phyloP scores from a whole-genome alignment of 2,113 vertebrate genomes.

The Holacanthus passer region DNA sequence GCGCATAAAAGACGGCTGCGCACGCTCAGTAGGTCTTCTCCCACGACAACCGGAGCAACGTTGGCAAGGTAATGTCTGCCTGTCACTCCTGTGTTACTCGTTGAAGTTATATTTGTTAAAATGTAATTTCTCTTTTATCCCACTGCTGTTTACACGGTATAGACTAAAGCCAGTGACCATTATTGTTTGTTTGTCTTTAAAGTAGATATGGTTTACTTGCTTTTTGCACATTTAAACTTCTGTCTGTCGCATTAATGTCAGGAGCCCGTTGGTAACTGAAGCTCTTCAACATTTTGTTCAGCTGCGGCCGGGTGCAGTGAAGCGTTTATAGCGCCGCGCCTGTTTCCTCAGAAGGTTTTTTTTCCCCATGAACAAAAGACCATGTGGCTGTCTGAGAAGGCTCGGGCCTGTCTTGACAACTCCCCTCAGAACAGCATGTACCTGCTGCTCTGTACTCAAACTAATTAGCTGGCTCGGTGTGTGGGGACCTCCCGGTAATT shows the following conservation, averaged over 20 bases:
- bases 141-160: rapidly evolving
- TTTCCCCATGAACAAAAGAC: slow-evolving; percentile 55
- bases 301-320: background rate
- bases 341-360: background rate
- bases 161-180: rapidly evolving
- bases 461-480: background rate
- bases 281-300: background rate
- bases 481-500: background rate
- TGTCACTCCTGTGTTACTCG: too few relatives aligned
- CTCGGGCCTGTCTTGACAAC: background rate
- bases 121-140: rapidly evolving
- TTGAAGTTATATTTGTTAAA: rapidly evolving
- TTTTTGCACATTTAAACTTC: background rate
- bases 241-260: rapidly evolving
- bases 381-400: slow-evolving; percentile 47
- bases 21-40: slow-evolving; percentile 19
- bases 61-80: slow-evolving; percentile 2
- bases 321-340: background rate
- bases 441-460: too few relatives aligned
- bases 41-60: slow-evolving; percentile 1
- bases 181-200: rapidly evolving
- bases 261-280: too few relatives aligned
- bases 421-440: rapidly evolving
- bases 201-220: background rate
- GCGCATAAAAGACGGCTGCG: slow-evolving; percentile 21